Base-by-base conservation (phyloP, 2,888 invertebrate species). In the Acanthosepion lycidas region DNA sequence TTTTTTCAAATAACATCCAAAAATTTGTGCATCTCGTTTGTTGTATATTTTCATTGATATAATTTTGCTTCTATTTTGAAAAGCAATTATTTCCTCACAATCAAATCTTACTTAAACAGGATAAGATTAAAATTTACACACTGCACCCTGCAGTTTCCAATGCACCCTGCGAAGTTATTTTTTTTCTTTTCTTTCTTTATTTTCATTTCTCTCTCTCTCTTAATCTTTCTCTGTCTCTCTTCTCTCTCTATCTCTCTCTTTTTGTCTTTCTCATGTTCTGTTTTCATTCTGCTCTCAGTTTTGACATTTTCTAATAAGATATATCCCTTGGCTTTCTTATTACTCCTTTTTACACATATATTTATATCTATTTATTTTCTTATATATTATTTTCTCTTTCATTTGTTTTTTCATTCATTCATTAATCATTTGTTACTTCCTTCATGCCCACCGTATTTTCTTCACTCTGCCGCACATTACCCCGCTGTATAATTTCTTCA, bases 11-110 rank as follows among this genome's bases (percentile, higher is more conserved):
- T n/a, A 78, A 78, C 78, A 78, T 9, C n/a, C 8, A 15, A 78
- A 78, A 15, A n/a, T 59, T 33, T 78, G 33, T 78, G 15, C n/a
- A 78, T 33, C 33, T 78, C 78, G 78, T 78, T 78, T 33, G n/a
- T 78, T 78, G 78, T 78, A 78, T 78, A n/a, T 33, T n/a, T n/a
- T 33, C 78, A 78, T 78, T 78, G 78, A 78, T 78, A 78, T n/a
- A 78, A 78, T n/a, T n/a, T 78, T 33, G n/a, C 5, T 78, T n/a
- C n/a, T n/a, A 78, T 78, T 33, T n/a, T 12, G 78, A 33, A 78
- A 78, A 78, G 78, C 78, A 78, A 78, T 78, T 78, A 78, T n/a
- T 78, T n/a, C 78, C 78, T 78, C n/a, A 78, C 78, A 78, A 78
- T 78, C n/a, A 78, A n/a, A 33, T n/a, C 23, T 59, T 23, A 23